Conservation (phyloP, 2,888 invertebrate genomes). For the Drosophila limbata region DNA sequence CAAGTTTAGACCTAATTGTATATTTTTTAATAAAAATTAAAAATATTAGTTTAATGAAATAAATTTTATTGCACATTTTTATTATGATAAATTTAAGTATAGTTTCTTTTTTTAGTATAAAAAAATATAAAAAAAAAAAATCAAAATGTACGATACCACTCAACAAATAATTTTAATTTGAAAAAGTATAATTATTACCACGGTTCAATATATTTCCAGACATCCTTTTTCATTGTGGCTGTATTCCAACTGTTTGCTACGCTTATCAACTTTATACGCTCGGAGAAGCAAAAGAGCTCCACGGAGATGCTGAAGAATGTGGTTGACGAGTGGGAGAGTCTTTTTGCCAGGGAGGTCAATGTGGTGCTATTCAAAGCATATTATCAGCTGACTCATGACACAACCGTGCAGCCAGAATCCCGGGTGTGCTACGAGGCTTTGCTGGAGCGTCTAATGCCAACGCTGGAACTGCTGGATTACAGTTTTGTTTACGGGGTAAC, state of each 20-base stretch:
- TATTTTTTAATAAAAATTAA: no score
- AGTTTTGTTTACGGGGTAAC: constrained; percentile 76
- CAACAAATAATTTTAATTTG: background rate
- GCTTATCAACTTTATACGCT: constrained; percentile 85
- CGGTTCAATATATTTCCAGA: constrained; percentile 72
- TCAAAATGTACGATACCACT: no score
- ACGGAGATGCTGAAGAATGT: constrained; percentile 79
- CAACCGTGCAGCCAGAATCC: constrained; percentile 50
- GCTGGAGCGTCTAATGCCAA: constrained; percentile 71
- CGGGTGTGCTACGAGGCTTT: constrained; percentile 62
- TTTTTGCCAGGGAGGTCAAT: constrained; percentile 89
- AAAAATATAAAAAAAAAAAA: no score
- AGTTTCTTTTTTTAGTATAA: no score
- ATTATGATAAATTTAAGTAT: no score
- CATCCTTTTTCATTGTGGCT: constrained; percentile 86
- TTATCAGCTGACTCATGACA: constrained; percentile 68
- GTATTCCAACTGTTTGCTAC: constrained; percentile 86
- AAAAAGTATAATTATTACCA: background rate
- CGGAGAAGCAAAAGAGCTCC: constrained; percentile 83
- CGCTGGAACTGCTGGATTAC: constrained; percentile 79
- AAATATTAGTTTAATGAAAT: no score
- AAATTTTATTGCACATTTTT: no score
- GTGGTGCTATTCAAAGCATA: constrained; percentile 83
- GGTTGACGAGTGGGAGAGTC: constrained; percentile 90
- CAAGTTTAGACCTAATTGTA: no score